A percentile compares a stretch with the other conserved stretches of the same genome.
Conservation (phyloP, 2,888 invertebrate genomes). For the Arge pagana region DNA sequence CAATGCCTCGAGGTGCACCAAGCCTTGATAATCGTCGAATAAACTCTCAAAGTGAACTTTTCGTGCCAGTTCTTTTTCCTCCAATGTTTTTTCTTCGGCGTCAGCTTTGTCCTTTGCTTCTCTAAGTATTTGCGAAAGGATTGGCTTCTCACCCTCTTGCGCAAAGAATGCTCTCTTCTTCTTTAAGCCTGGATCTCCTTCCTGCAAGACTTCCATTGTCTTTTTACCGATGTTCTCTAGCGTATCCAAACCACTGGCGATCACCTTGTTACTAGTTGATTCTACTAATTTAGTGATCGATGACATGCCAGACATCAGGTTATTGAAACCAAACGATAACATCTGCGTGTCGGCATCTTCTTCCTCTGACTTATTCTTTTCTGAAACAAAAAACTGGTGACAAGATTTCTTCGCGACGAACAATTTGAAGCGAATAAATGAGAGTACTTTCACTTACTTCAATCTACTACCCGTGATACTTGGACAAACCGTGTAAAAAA, state of each 20-base stretch:
- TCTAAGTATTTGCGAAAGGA: conserved; percentile 68
- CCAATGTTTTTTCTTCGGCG: conserved; percentile 61
- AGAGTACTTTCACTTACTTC: not conserved
- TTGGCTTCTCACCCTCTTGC: conserved; percentile 65
- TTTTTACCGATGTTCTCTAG: conserved; percentile 93
- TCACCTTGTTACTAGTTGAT: conserved; percentile 72
- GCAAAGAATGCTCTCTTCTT: conserved; percentile 75
- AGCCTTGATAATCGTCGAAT: conserved; percentile 86
- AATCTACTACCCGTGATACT: not conserved
- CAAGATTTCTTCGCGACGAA: not conserved
- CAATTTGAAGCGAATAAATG: not conserved
- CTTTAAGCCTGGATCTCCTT: conserved; percentile 87
- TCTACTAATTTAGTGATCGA: conserved; percentile 71
- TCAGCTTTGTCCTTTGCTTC: conserved; percentile 77
- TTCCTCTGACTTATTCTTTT: conserved; percentile 23
- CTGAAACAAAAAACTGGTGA: too few relatives aligned
- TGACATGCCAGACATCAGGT: conserved; percentile 69
- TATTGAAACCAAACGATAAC: conserved; percentile 64
- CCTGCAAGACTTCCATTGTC: conserved; percentile 90
- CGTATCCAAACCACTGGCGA: conserved; percentile 82
- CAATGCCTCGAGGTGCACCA: conserved; percentile 88
- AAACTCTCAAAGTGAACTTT: conserved; percentile 75
- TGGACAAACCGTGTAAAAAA: not conserved
- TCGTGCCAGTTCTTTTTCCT: conserved; percentile 57
- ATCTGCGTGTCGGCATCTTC: conserved; percentile 34